A percentile compares a stretch with the other conserved stretches of the same genome.
These are phyloP conservation scores for Laticauda laticaudata DNA, from an alignment of 2,113 vertebrate species.

Conservation along the genomic window DNA sequence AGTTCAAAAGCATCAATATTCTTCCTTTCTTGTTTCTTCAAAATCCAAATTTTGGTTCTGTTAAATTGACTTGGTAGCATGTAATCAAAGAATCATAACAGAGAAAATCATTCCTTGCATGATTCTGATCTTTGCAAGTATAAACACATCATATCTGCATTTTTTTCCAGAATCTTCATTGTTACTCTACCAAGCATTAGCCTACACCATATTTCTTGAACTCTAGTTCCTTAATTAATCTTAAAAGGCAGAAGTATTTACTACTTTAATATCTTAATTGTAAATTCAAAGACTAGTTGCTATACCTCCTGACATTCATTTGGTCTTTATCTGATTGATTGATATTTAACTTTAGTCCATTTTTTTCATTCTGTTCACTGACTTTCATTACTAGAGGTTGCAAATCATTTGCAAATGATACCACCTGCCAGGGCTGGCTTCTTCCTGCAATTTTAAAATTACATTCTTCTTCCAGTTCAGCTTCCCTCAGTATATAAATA, in stretches of 20 bases:
- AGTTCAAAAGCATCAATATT: not conserved
- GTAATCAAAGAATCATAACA: not conserved
- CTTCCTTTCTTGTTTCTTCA: not conserved
- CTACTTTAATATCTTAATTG: not conserved
- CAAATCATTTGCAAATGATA: not conserved
- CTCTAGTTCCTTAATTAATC: not conserved
- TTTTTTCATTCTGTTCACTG: not conserved
- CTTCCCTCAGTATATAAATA: not conserved
- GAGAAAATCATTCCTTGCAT: not conserved
- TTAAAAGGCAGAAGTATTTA: not conserved
- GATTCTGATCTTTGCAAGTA: not conserved
- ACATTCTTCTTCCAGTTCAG: not conserved
- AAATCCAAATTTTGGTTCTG: not conserved
- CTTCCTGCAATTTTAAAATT: not conserved
- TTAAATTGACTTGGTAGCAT: not conserved
- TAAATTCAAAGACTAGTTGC: not conserved
- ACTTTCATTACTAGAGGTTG: not conserved
- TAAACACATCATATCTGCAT: not conserved
- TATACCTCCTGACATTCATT: not conserved
- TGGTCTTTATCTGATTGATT: not conserved
- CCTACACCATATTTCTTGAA: not conserved
- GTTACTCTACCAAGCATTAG: not conserved
- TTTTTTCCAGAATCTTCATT: not conserved
- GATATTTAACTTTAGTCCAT: not conserved
- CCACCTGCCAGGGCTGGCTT: not conserved